Conservation (phyloP, 2,113 vertebrate species). For the Hippocampus zosterae region DNA sequence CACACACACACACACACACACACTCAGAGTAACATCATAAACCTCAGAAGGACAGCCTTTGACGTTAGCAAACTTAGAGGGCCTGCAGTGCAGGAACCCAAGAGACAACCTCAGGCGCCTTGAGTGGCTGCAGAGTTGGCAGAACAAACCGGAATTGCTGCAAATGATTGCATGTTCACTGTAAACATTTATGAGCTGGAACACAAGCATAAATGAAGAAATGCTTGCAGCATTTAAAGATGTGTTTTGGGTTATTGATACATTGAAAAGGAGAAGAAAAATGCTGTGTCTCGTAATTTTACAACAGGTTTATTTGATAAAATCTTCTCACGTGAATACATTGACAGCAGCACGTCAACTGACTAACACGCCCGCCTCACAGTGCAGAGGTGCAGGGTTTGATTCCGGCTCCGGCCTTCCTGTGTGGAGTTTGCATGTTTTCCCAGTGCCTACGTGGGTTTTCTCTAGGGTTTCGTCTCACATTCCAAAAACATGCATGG, state of each 20-base stretch:
- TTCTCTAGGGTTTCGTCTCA: too few species aligned
- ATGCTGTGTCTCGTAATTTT: neutral
- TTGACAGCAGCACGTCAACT: neutral
- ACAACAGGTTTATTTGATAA: neutral
- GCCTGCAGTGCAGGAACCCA: constrained; percentile 28
- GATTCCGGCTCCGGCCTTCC: too few species aligned
- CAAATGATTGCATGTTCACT: neutral
- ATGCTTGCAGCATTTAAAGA: neutral
- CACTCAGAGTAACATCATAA: constrained; percentile 37
- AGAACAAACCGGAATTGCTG: constrained; percentile 12
- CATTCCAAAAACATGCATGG: too few species aligned
- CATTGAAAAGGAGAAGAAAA: neutral
- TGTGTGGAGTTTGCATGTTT: too few species aligned
- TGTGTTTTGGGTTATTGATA: neutral
- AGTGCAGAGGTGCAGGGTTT: too few species aligned
- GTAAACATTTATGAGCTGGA: neutral
- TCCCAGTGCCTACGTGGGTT: too few species aligned
- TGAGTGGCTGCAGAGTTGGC: constrained; percentile 12
- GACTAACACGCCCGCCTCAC: too few species aligned
- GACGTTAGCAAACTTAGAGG: constrained; percentile 50
- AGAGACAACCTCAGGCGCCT: constrained; percentile 28
- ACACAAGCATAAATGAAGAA: neutral
- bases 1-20: constrained; percentile 2
- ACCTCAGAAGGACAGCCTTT: constrained; percentile 51
- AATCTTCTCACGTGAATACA: neutral